Evolutionary conservation across 2,113 vertebrate genomes (phyloP).

Genomic region (Seriola rivoliana): DNA sequence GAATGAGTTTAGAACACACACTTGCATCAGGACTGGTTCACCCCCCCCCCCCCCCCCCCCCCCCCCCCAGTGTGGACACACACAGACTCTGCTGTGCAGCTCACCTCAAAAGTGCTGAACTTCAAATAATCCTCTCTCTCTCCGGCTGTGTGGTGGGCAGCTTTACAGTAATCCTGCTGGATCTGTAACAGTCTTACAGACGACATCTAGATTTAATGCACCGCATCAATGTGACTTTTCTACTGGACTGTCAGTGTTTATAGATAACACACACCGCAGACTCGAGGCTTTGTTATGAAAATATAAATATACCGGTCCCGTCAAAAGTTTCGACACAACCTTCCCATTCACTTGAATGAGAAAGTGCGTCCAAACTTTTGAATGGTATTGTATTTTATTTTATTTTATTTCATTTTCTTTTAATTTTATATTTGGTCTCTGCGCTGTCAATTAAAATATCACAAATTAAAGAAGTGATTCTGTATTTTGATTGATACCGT

Average conservation of each 20-base stretch:
- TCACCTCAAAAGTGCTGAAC: conserved; percentile 44
- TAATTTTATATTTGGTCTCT: too few relatives aligned
- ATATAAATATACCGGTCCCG: background rate
- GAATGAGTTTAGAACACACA: conserved; percentile 29
- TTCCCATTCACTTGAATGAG: too few relatives aligned
- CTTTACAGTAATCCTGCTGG: conserved; percentile 31
- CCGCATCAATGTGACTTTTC: background rate
- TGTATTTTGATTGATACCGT: too few relatives aligned
- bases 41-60: too few relatives aligned
- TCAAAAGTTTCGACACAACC: too few relatives aligned
- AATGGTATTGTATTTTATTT: too few relatives aligned
- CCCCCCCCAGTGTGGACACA: conserved; percentile 1
- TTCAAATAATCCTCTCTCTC: conserved; percentile 50
- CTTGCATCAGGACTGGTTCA: conserved; percentile 10
- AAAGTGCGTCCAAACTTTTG: too few relatives aligned
- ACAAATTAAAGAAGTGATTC: background rate
- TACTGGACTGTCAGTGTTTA: background rate
- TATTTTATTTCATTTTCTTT: too few relatives aligned
- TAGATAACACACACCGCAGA: background rate
- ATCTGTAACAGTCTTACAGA: conserved; percentile 6
- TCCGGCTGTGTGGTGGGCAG: background rate
- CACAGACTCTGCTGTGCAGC: conserved; percentile 46
- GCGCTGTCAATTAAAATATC: background rate
- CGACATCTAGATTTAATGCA: background rate
- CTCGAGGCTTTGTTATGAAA: background rate